These are phyloP conservation scores for Brachyrhaphis roseni DNA, from an alignment of 2,797 vertebrate species.

Conservation along the genomic window DNA sequence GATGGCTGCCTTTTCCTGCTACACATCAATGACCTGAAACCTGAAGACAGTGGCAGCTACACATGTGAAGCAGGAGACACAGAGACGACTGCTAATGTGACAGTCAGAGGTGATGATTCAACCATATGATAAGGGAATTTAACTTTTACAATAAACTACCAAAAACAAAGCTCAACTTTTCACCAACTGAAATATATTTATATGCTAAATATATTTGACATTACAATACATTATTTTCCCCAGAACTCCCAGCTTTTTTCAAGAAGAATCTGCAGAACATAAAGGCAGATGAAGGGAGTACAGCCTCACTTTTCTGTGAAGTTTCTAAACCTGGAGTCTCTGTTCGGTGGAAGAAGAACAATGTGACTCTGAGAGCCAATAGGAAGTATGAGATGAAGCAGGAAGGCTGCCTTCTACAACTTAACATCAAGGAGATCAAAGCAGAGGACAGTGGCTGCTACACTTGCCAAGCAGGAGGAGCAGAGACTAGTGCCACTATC, in stretches of 20 bases:
- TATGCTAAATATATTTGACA: too few species aligned
- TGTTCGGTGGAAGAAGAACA: constrained; percentile 85
- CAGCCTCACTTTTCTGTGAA: constrained; percentile 79
- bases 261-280: constrained; percentile 72
- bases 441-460: constrained; percentile 87
- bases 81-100: constrained; percentile 49
- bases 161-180: neutral
- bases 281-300: constrained; percentile 80
- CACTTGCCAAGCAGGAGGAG: constrained; percentile 72
- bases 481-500: constrained; percentile 58
- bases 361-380: constrained; percentile 76
- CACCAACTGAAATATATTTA: neutral
- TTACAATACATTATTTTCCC: neutral
- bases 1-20: constrained; percentile 77
- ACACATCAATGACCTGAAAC: constrained; percentile 79
- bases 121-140: constrained; percentile 45
- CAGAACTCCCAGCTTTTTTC: constrained; percentile 48
- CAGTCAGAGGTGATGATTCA: constrained; percentile 45
- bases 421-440: constrained; percentile 83
- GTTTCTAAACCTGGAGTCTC: constrained; percentile 77
- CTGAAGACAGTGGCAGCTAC: constrained; percentile 85
- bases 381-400: constrained; percentile 82
- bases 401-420: constrained; percentile 75
- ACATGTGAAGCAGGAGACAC: constrained; percentile 71
- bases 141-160: constrained; percentile 28